A percentile compares a stretch with the other conserved stretches of the same genome.
phyloP scores from a whole-genome alignment of 2,113 vertebrate species.

The Arizona elegans region DNA sequence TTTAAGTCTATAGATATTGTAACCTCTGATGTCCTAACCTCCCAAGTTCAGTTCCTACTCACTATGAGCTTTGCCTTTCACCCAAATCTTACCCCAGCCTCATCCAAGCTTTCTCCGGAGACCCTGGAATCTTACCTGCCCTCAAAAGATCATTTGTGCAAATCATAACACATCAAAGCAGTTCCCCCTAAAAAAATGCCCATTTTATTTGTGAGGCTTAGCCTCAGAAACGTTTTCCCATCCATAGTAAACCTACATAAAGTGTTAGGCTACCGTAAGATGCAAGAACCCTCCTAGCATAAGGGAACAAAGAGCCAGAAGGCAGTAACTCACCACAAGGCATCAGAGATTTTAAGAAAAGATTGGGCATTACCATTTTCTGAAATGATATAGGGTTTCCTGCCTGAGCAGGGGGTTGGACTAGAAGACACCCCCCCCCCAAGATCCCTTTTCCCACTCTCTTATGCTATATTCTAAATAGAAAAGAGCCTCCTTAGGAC shows the following conservation, averaged over 20 bases:
- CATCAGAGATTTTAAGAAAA: too few species aligned
- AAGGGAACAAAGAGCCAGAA: background rate
- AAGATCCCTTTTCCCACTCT: too few species aligned
- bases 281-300: background rate
- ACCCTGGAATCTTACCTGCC: background rate
- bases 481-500: background rate
- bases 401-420: too few species aligned
- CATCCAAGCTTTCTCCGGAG: background rate
- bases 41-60: background rate
- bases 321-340: background rate
- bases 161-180: background rate
- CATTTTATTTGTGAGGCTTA: background rate
- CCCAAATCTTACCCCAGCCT: background rate
- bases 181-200: background rate
- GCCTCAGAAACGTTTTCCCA: background rate
- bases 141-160: background rate
- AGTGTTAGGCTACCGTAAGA: background rate
- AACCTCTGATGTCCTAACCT: background rate
- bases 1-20: background rate
- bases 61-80: background rate
- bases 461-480: too few species aligned
- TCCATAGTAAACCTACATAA: background rate
- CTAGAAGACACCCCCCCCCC: too few species aligned
- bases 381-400: too few species aligned
- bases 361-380: too few species aligned